Conservation (phyloP, 2,113 vertebrate genomes). For the Sterrhoptilus dennistouni region DNA sequence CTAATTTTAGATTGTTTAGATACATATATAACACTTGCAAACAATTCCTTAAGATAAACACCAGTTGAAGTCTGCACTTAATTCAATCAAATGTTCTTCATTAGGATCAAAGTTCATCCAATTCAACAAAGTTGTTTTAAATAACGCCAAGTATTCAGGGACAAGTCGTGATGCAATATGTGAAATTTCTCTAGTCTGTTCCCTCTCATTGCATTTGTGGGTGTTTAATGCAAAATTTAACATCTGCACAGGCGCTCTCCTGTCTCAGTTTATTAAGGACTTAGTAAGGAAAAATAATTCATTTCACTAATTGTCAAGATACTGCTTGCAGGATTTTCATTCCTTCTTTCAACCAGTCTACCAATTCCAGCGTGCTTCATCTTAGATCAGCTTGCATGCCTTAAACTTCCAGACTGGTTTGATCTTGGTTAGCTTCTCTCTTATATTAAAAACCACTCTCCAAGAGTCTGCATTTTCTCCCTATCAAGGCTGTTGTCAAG, state of each 20-base stretch:
- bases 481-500: background rate
- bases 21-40: background rate
- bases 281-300: background rate
- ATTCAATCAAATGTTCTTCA: constrained; percentile 33
- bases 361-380: background rate
- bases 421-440: background rate
- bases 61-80: background rate
- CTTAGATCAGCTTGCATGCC: background rate
- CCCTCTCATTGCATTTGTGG: background rate
- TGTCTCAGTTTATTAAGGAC: background rate
- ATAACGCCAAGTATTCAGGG: background rate
- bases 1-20: background rate
- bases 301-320: background rate
- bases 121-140: constrained; percentile 12
- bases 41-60: constrained; percentile 10
- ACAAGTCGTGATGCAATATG: constrained; percentile 5
- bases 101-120: constrained; percentile 40
- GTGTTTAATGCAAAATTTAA: background rate
- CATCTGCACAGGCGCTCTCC: background rate
- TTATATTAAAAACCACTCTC: background rate
- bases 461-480: background rate
- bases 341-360: background rate
- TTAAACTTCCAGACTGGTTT: background rate
- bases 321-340: background rate
- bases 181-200: background rate